Conservation (phyloP, 2,888 invertebrate species). For the Cremastinae sp. region DNA sequence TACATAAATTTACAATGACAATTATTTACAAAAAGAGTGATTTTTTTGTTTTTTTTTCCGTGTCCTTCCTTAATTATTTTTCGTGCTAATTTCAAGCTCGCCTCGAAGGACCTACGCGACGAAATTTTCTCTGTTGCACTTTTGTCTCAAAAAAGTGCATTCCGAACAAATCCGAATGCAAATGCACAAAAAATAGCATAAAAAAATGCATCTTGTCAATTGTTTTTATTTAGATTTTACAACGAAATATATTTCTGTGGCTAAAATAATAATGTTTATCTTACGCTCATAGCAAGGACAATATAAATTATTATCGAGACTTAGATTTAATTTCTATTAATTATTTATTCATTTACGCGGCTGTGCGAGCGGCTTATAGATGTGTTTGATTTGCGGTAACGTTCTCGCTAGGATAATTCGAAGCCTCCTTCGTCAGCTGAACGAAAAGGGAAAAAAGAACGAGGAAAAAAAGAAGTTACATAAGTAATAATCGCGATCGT, state of each 20-base stretch:
- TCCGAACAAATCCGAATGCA: too few relatives aligned
- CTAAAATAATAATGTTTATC: neutral
- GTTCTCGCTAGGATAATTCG: slow-evolving; percentile 49
- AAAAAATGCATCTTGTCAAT: too few relatives aligned
- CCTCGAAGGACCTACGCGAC: neutral
- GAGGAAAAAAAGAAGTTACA: too few relatives aligned
- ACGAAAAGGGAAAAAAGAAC: slow-evolving; percentile 6
- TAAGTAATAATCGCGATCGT: too few relatives aligned
- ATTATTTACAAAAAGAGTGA: slow-evolving; percentile 50
- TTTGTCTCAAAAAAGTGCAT: neutral
- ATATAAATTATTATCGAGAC: slow-evolving; percentile 53
- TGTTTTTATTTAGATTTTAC: neutral
- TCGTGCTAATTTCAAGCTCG: slow-evolving; percentile 4
- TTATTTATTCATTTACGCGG: slow-evolving; percentile 20
- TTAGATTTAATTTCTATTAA: slow-evolving; percentile 32
- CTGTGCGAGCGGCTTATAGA: slow-evolving; percentile 27
- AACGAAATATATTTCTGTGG: neutral
- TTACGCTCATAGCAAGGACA: slow-evolving; percentile 7
- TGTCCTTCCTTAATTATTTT: neutral
- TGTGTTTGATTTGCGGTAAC: slow-evolving; percentile 45
- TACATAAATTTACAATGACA: slow-evolving; percentile 36
- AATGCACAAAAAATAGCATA: too few relatives aligned
- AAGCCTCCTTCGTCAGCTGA: slow-evolving; percentile 4
- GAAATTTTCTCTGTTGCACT: neutral
- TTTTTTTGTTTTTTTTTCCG: slow-evolving; percentile 12